Evolutionary conservation across 2,113 vertebrate genomes (phyloP).

Genomic region (Neogobius melanostomus): DNA sequence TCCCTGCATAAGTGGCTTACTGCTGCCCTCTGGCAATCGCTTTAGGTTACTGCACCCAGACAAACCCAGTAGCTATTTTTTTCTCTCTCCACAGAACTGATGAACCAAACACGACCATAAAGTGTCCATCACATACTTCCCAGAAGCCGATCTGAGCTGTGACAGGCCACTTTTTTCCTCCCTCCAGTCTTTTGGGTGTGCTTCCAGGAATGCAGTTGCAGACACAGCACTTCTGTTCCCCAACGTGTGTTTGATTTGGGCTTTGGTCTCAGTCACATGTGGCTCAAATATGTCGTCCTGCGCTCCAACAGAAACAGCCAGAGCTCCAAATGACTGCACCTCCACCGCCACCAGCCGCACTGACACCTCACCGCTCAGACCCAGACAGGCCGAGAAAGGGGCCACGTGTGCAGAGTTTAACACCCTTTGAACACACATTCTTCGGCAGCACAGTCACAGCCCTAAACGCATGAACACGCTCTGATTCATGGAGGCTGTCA

Average conservation of each 20-base stretch:
- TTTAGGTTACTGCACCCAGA: conserved; percentile 52
- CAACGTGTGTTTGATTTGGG: conserved; percentile 79
- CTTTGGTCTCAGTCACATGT: conserved; percentile 73
- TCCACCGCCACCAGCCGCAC: conserved; percentile 49
- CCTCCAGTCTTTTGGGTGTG: conserved; percentile 52
- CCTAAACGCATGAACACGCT: conserved; percentile 25
- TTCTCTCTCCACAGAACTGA: conserved; percentile 26
- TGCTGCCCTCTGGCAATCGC: conserved; percentile 73
- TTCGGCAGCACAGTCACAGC: conserved; percentile 58
- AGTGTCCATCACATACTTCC: conserved; percentile 51
- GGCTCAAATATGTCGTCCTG: conserved; percentile 76
- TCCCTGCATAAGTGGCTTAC: conserved; percentile 49
- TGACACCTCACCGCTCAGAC: conserved; percentile 49
- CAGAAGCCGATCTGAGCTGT: conserved; percentile 49
- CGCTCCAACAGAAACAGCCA: conserved; percentile 73
- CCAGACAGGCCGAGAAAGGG: conserved; percentile 40
- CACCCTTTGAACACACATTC: conserved; percentile 54
- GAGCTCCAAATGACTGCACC: conserved; percentile 61
- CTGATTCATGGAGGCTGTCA: conserved; percentile 30
- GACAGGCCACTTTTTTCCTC: conserved; percentile 51
- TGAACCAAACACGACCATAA: conserved; percentile 42
- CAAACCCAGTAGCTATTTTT: conserved; percentile 43
- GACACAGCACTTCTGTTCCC: conserved; percentile 72
- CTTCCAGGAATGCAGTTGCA: conserved; percentile 74
- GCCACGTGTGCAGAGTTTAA: conserved; percentile 50